Evolutionary conservation across 2,888 invertebrate genomes (phyloP), one percentile per base, ranked within the genome.

Genomic region (Luperina testacea): DNA sequence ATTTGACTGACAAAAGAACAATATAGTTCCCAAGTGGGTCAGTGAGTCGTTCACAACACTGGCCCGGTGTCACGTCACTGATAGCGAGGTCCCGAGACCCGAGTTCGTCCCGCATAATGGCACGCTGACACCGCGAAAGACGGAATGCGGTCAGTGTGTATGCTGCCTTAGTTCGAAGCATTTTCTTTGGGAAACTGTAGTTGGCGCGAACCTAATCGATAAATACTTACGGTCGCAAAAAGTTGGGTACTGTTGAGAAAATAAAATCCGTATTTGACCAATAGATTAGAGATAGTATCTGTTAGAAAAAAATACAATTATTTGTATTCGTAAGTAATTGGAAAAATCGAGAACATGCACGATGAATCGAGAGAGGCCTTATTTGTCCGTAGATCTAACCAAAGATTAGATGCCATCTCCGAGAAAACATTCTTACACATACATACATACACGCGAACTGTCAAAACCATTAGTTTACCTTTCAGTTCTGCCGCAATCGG

Each of bases 21-120:
- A 94, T 93, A 92, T 91, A 81, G 84, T 87, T 88, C 72, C 84
- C 92, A 95, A 95, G 91, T 95, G 91, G 96, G 96, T 94, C 94
- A 95, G 84, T 93, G 92, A 93, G 95, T 92, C 93, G 90, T 83
- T 87, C 91, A 91, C 92, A 91, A 91, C 93, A 91, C 92, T 88
- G 89, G 89, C 88, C 75, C 78, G 92, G 90, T 93, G 93, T 93
- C 94, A 90, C 86, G 94, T 92, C 93, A 91, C 92, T 90, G 94
- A 94, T 94, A 93, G 90, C 77, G 76, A 87, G 90, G 90, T 90
- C 90, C 88, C 89, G 88, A 92, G 90, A 90, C 90, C 88, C 89
- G 88, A 92, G 90, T 92, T 91, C 92, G 90, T 86, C 90, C 81
- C 90, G 88, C 89, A 93, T 91, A 93, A 93, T 93, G 85, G 90